phyloP scores from a whole-genome alignment of 2,797 vertebrate species.

The Ibycter americanus region DNA sequence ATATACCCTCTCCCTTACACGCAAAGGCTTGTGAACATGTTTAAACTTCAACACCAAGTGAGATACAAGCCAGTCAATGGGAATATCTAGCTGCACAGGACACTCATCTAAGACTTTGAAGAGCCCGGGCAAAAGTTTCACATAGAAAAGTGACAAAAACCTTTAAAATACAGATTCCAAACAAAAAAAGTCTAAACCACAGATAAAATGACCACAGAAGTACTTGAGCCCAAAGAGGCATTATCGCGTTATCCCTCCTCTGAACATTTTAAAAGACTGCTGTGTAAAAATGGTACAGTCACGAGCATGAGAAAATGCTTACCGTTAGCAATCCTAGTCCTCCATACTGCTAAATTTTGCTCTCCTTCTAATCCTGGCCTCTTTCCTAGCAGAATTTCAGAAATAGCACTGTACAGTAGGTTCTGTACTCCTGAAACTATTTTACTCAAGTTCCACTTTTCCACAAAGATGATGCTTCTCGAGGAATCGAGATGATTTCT shows the following conservation, averaged over 20 bases:
- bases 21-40: not conserved
- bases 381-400: slow-evolving; percentile 41
- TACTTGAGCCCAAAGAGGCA: not conserved
- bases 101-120: not conserved
- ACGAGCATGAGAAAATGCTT: slow-evolving; percentile 26
- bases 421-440: slow-evolving; percentile 41
- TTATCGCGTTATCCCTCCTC: not conserved
- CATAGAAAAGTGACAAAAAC: not conserved
- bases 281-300: not conserved
- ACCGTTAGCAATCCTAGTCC: not conserved
- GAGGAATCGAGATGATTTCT: not conserved
- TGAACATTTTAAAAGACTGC: not conserved
- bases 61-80: not conserved
- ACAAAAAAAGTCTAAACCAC: not conserved
- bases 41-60: not conserved
- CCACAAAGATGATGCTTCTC: not conserved
- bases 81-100: not conserved
- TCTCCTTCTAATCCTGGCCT: slow-evolving; percentile 51
- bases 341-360: slow-evolving; percentile 41
- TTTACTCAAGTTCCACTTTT: not conserved
- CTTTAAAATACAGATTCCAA: not conserved
- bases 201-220: not conserved
- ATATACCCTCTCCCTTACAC: not conserved
- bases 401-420: slow-evolving; percentile 45
- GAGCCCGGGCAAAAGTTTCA: not conserved